phyloP scores from a whole-genome alignment of 2,888 invertebrate species.

The Esperia sulphurella region DNA sequence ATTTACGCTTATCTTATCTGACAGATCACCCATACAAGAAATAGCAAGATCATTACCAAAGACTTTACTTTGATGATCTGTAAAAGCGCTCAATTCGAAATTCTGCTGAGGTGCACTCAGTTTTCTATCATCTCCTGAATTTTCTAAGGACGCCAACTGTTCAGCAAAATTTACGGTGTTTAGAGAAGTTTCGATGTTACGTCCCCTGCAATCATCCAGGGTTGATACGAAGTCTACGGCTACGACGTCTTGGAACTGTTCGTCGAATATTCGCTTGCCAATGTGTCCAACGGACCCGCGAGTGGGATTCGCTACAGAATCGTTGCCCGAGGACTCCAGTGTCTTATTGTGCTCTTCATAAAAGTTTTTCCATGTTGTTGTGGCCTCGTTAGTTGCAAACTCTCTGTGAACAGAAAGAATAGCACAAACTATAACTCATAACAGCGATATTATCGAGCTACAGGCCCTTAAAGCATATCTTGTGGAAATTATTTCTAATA shows the following conservation, averaged over 20 bases:
- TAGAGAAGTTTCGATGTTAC: constrained; percentile 36
- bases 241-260: constrained; percentile 61
- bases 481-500: too few species aligned
- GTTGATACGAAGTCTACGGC: constrained; percentile 39
- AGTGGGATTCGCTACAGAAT: constrained; percentile 36
- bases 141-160: constrained; percentile 43
- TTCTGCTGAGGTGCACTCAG: constrained; percentile 36
- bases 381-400: constrained; percentile 63
- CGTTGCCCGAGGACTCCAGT: constrained; percentile 58
- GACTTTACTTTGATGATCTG: constrained; percentile 50
- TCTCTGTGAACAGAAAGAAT: constrained; percentile 40
- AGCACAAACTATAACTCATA: too few species aligned
- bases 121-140: constrained; percentile 33
- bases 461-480: too few species aligned
- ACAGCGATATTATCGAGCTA: too few species aligned
- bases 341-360: constrained; percentile 70
- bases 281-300: constrained; percentile 47
- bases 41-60: constrained; percentile 48
- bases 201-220: constrained; percentile 24
- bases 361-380: constrained; percentile 69
- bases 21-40: constrained; percentile 37
- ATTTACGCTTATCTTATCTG: constrained; percentile 51
- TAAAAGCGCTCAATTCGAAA: constrained; percentile 53
- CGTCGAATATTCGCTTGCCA: constrained; percentile 54
- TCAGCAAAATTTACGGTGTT: constrained; percentile 44